These are phyloP conservation scores for Conus canariensis DNA, from an alignment of 2,888 invertebrate genomes.

Conservation along the genomic window DNA sequence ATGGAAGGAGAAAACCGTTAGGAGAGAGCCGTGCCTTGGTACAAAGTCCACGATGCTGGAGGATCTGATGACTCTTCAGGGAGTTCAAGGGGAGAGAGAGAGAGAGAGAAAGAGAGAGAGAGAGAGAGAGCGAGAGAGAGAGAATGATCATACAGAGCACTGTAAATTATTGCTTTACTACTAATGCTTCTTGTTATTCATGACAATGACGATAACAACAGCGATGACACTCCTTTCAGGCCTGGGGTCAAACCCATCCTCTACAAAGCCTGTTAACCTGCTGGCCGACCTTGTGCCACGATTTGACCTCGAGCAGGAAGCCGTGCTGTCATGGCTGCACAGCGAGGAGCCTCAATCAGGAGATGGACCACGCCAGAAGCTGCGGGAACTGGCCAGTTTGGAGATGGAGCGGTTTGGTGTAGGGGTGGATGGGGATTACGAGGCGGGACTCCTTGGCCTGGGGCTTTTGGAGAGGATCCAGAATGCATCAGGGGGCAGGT, in stretches of 20 bases:
- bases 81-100: no score
- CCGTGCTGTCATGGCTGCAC: constrained; percentile 66
- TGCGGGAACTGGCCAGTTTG: constrained; percentile 58
- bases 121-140: no score
- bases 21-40: no score
- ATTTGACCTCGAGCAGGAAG: constrained; percentile 69
- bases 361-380: constrained; percentile 11
- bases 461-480: constrained; percentile 71
- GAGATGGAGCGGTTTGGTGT: constrained; percentile 63
- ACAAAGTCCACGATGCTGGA: no score
- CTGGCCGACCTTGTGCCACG: constrained; percentile 70
- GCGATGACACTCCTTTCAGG: not conserved
- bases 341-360: constrained; percentile 56
- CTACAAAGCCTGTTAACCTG: constrained; percentile 55
- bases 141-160: not conserved
- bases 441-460: constrained; percentile 62
- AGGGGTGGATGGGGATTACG: constrained; percentile 67
- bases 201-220: not conserved
- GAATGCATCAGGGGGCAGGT: constrained; percentile 38
- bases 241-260: not conserved
- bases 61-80: not conserved
- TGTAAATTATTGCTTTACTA: not conserved
- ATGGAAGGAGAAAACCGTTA: no score
- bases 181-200: no score
- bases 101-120: no score